phyloP scores from a whole-genome alignment of 2,113 vertebrate genomes.

The Chionodraco myersi region DNA sequence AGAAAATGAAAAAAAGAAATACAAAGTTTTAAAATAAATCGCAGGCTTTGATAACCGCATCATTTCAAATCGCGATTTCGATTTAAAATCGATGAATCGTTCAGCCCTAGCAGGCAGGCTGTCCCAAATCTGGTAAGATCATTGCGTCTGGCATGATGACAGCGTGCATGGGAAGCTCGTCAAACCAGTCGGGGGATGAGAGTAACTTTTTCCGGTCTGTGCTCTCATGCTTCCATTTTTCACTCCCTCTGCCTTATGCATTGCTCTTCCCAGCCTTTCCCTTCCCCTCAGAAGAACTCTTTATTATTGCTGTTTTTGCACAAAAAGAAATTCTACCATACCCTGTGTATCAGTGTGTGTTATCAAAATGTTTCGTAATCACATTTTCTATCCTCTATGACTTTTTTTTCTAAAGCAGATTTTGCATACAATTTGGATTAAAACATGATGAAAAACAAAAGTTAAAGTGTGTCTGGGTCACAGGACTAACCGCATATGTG shows the following conservation, averaged over 20 bases:
- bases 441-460: constrained; percentile 16
- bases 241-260: constrained; percentile 18
- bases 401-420: not conserved
- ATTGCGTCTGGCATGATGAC: constrained; percentile 60
- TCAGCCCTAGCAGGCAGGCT: constrained; percentile 33
- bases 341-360: not conserved
- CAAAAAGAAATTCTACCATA: too few relatives aligned
- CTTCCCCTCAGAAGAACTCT: not conserved
- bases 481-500: not conserved
- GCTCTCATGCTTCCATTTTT: constrained; percentile 30
- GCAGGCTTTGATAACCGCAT: too few relatives aligned
- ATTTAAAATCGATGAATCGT: too few relatives aligned
- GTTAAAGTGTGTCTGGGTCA: not conserved
- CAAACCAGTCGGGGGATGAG: constrained; percentile 67
- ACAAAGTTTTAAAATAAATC: too few relatives aligned
- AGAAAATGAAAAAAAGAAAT: too few relatives aligned
- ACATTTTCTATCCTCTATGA: not conserved
- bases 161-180: constrained; percentile 66
- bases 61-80: too few relatives aligned
- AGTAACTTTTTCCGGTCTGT: constrained; percentile 42
- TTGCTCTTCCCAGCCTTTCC: constrained; percentile 4
- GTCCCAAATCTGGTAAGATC: constrained; percentile 69
- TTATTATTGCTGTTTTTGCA: constrained; percentile 12
- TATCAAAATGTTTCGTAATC: not conserved
- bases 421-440: not conserved